Conservation (phyloP, 1,140 invertebrate species). For the Drosophila teissieri region DNA sequence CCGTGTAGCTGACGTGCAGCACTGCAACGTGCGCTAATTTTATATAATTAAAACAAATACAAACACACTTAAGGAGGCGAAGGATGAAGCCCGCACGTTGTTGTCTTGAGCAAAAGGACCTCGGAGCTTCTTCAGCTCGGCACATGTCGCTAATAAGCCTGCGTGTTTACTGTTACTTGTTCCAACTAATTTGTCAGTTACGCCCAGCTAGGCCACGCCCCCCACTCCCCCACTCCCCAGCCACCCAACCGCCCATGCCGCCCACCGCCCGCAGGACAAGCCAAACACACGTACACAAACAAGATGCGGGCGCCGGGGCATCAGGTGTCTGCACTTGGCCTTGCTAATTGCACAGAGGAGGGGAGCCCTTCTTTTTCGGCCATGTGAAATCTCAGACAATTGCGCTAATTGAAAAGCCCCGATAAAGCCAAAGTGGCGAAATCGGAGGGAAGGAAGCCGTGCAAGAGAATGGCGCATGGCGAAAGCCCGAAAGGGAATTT, state of each 20-base stretch:
- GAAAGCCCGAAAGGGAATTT: constrained; percentile 18
- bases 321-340: constrained; percentile 80
- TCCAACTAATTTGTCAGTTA: constrained; percentile 80
- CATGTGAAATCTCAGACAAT: constrained; percentile 79
- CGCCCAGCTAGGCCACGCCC: constrained; percentile 51
- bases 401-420: constrained; percentile 78
- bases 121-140: constrained; percentile 39
- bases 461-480: constrained; percentile 14
- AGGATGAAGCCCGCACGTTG: constrained; percentile 57
- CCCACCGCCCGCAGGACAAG: constrained; percentile 56
- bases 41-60: constrained; percentile 81
- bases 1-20: constrained; percentile 63
- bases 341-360: constrained; percentile 66
- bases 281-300: constrained; percentile 48
- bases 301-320: constrained; percentile 39
- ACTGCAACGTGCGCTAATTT: constrained; percentile 80
- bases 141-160: constrained; percentile 82
- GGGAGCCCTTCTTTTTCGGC: constrained; percentile 54
- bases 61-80: constrained; percentile 46
- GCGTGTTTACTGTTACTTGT: constrained; percentile 80
- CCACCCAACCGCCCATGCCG: not conserved
- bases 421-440: constrained; percentile 63
- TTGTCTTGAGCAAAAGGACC: constrained; percentile 51
- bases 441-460: constrained; percentile 14
- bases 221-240: not conserved